A percentile compares a stretch with the other conserved stretches of the same genome.
These are phyloP conservation scores for Agelas oroides DNA, from an alignment of 37 sponge, comb jelly and placozoan species.

Conservation along the genomic window DNA sequence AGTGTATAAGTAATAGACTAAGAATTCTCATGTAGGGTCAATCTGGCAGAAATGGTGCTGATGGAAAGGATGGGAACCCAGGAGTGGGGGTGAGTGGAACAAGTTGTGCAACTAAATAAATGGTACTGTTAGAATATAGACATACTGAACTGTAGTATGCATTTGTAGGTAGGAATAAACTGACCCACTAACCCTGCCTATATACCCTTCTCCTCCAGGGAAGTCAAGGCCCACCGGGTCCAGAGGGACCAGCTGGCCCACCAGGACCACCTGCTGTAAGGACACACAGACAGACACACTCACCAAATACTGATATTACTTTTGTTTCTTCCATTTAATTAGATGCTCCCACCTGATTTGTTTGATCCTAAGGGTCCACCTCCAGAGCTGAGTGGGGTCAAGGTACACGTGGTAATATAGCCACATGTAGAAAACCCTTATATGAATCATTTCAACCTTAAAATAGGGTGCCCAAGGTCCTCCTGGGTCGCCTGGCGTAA, in stretches of 20 bases:
- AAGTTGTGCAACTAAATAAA: background rate
- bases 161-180: background rate
- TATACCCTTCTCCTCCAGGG: constrained; percentile 25
- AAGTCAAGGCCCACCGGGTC: constrained; percentile 37
- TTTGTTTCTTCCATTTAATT: background rate
- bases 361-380: constrained; percentile 52
- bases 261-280: constrained; percentile 63
- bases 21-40: constrained; percentile 2
- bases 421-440: too few species aligned
- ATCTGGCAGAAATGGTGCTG: constrained; percentile 5
- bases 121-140: background rate
- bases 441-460: background rate
- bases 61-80: constrained; percentile 19
- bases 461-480: background rate
- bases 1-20: too few species aligned
- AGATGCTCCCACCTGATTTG: constrained; percentile 34
- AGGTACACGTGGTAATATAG: constrained; percentile 29
- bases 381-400: constrained; percentile 48
- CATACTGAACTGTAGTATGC: background rate
- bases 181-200: background rate
- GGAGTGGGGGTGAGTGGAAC: background rate
- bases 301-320: background rate
- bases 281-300: background rate
- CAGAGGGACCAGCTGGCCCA: constrained; percentile 62
- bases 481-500: background rate